A percentile compares a stretch with the other conserved stretches of the same genome.
phyloP scores from a whole-genome alignment of 37 sponge, comb jelly and placozoan genomes.

The Mnemiopsis leidyi region DNA sequence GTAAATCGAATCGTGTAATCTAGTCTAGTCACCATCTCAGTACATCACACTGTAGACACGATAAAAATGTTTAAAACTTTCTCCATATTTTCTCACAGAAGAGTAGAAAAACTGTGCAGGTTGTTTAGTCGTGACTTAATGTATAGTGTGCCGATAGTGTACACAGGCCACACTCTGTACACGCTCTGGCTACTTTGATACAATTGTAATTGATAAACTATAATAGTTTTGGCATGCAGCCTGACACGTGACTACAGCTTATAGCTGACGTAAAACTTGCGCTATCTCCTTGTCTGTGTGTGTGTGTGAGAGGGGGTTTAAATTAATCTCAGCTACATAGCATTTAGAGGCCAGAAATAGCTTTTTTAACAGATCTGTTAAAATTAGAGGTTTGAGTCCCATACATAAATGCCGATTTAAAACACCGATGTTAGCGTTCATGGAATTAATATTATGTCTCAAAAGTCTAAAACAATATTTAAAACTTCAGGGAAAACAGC shows the following conservation, averaged over 20 bases:
- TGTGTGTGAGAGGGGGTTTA: not conserved
- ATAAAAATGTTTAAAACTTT: not conserved
- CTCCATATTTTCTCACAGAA: not conserved
- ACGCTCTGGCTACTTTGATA: not conserved
- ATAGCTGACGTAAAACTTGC: not conserved
- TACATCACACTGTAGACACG: too few species aligned
- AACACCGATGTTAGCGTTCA: too few species aligned
- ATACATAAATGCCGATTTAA: too few species aligned
- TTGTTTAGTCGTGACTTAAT: not conserved
- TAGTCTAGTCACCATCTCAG: too few species aligned
- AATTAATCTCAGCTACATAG: too few species aligned
- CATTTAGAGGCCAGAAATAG: too few species aligned
- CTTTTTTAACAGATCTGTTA: too few species aligned
- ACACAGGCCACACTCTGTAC: not conserved
- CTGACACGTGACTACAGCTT: not conserved
- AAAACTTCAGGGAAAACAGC: too few species aligned
- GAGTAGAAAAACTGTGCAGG: not conserved
- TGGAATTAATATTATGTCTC: too few species aligned
- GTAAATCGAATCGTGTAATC: too few species aligned
- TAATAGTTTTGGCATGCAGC: not conserved
- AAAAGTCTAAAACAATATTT: too few species aligned
- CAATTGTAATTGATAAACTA: not conserved
- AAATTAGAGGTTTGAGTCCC: too few species aligned
- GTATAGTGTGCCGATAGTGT: not conserved
- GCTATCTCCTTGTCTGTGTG: not conserved